These are phyloP conservation scores for Nephrotoma guestfalica DNA, from an alignment of 2,888 invertebrate species.

Conservation along the genomic window DNA sequence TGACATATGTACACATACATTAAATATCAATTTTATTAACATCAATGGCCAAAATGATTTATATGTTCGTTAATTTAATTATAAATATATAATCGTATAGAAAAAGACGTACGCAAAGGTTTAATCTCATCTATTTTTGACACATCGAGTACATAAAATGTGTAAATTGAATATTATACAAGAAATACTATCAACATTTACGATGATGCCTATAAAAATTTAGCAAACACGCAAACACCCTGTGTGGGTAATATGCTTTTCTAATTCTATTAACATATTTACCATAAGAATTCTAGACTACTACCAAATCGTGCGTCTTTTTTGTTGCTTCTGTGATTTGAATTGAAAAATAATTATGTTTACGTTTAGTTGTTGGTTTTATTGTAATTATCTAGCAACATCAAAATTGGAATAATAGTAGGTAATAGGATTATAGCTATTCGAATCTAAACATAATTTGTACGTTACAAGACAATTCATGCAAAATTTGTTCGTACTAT, in stretches of 20 bases:
- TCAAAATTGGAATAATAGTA: not conserved
- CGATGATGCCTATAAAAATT: not conserved
- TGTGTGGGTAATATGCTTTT: not conserved
- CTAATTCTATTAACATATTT: not conserved
- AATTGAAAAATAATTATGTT: not conserved
- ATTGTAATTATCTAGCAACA: not conserved
- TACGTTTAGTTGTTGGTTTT: not conserved
- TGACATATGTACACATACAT: not conserved
- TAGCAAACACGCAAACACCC: not conserved
- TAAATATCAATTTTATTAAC: not conserved
- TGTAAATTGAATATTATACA: not conserved
- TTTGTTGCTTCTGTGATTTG: not conserved
- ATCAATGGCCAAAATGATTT: not conserved
- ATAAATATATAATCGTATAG: not conserved
- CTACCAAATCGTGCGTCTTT: not conserved
- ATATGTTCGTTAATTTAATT: not conserved
- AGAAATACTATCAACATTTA: not conserved
- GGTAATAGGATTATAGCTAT: not conserved
- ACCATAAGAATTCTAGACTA: not conserved
- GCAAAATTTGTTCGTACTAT: too few relatives aligned
- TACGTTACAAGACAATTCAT: not conserved
- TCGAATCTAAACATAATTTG: not conserved
- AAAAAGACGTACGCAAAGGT: not conserved
- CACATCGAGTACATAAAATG: not conserved
- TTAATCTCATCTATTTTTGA: not conserved